Base-by-base conservation (phyloP, 2,797 vertebrate genomes). In the Sciurus carolinensis region DNA sequence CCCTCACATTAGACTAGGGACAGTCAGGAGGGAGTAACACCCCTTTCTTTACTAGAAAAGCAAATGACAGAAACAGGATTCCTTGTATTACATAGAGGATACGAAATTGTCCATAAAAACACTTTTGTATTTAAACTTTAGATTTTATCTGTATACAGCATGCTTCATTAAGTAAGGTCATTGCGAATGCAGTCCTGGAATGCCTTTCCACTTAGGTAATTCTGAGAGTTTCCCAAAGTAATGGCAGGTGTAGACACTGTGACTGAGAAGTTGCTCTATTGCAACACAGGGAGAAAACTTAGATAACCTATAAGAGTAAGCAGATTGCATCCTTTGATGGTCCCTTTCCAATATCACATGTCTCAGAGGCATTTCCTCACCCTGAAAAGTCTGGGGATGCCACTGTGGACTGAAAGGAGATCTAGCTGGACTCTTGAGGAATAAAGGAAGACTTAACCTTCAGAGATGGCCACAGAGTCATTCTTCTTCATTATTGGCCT, bases 11-110 rank as follows among this genome's bases (percentile, higher is more conserved):
- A 67, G 24, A 80, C 42, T 92, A 50, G 18, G 36, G 36, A 91
- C 17, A 82, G 62, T 86, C 82, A 90, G 5, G 1, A 91, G 22
- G 4, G 22, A 81, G 15, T 47, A 77, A 88, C 79, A 22, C 22
- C 15, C 44, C 88, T 86, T 92, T 57, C 71, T 62, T 86, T 64
- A 90, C 24, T 52, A 92, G 83, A 93, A 96, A 91, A 95, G 7
- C 75, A 97, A 93, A 91, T 91, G 69, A 86, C 62, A 96, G 82
- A 95, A 91, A 87, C 42, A 52, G 39, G 36, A 89, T 86, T 89
- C 33, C 7, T 95, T 90, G 83, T 94, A 47, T 95, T 66, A 80
- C 7, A 76, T 30, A 89, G 33, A 94, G 33, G 11, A 86, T 80
- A 90, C 59, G 67, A 47, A 86, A 83, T 89, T 95, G 10, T 76